Evolutionary conservation across 2,888 invertebrate genomes (phyloP), one percentile per base, ranked within the genome.

Genomic region (Clepsis dumicolana): DNA sequence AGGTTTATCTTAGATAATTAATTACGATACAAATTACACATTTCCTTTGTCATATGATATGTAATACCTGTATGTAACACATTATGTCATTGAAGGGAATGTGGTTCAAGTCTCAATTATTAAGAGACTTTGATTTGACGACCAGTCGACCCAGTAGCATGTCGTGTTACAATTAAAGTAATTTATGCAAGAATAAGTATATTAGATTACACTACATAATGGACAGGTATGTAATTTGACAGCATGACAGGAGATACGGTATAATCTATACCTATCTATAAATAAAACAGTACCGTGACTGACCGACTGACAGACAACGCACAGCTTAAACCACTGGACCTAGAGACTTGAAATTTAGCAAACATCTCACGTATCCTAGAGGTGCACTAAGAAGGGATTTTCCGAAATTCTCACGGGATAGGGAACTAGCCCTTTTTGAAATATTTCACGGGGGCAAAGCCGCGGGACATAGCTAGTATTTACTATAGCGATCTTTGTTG

Each of bases 61-160:
- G 48, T 35, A 10, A 10, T 29, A n/a, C n/a, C n/a, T n/a, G n/a
- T 35, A 10, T 60, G 60, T 57, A 57, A 67, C 27, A n/a, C 53
- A 50, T 67, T 67, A 67, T 63, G 62, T 67, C 61, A 63, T 29
- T 35, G 8, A 50, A 24, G 67, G 62, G 62, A 67, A 63, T 63
- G 66, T 62, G 35, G 62, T 38, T 10, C 25, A 18, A 62, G 48
- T 44, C 24, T 4, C 25, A 38, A 25, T 60, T 56, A 67, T 35
- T 10, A 41, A 54, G 27, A 16, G 12, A 48, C 56, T 61, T 38
- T 27, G 44, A 27, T 56, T 54, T 38, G 52, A 56, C 16, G 16
- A 67, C 56, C 62, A 62, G 62, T 56, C 48, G 18, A 54, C 18
- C 18, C 27, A 21, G 32, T 35, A 4, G 7, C 8, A 44, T 16